Conservation (phyloP, 1,140 invertebrate species). For the Lysiphlebus fabarum region DNA sequence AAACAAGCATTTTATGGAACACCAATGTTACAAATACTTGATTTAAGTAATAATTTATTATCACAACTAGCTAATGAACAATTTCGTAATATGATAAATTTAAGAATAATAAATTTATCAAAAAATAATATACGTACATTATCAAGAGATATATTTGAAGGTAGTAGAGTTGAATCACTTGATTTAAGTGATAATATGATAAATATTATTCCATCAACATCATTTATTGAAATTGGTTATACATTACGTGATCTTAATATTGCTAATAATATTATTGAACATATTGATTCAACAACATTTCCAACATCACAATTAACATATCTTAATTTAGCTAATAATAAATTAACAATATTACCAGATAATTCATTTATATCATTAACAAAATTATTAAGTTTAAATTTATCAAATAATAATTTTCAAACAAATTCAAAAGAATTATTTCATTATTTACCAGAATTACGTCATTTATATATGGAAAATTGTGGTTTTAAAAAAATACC, state of each 20-base stretch:
- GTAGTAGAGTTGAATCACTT: conserved; percentile 74
- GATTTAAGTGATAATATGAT: conserved; percentile 78
- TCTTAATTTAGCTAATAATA: conserved; percentile 76
- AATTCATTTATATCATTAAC: conserved; percentile 82
- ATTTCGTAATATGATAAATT: conserved; percentile 72
- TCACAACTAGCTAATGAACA: conserved; percentile 75
- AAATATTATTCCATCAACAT: conserved; percentile 67
- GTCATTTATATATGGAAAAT: conserved; percentile 70
- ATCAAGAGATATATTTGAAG: conserved; percentile 75
- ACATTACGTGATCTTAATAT: conserved; percentile 74
- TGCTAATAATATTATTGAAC: conserved; percentile 78
- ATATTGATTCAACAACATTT: conserved; percentile 84
- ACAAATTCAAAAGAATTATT: conserved; percentile 89
- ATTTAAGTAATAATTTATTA: conserved; percentile 75
- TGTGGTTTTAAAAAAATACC: conserved; percentile 73
- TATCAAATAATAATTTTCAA: conserved; percentile 76
- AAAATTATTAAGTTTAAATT: conserved; percentile 72
- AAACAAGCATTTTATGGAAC: conserved; percentile 73
- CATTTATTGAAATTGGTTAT: conserved; percentile 71
- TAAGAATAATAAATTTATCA: conserved; percentile 74
- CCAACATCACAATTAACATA: conserved; percentile 75
- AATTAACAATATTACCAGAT: conserved; percentile 79
- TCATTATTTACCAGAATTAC: conserved; percentile 77
- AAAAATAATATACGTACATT: conserved; percentile 73
- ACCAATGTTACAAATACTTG: conserved; percentile 70